phyloP scores from a whole-genome alignment of 2,113 vertebrate species.

The Cacatua alba region DNA sequence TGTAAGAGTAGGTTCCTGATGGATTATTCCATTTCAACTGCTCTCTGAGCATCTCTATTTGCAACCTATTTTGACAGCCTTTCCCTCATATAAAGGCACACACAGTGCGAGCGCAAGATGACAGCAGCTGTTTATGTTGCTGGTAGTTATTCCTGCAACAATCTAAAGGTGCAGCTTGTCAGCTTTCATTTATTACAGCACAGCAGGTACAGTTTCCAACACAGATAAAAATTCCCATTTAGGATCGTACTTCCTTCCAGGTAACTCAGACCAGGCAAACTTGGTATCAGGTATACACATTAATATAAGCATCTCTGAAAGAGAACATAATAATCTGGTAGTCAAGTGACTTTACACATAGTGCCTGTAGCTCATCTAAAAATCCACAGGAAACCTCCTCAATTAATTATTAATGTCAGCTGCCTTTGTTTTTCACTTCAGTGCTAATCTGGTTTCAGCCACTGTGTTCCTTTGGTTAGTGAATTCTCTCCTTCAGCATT shows the following conservation, averaged over 20 bases:
- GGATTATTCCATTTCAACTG: neutral
- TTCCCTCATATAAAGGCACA: neutral
- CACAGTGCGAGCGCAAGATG: neutral
- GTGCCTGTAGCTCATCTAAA: constrained; percentile 63
- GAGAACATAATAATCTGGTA: constrained; percentile 27
- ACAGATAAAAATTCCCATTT: neutral
- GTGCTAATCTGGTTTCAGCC: constrained; percentile 65
- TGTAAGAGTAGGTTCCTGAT: neutral
- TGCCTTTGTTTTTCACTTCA: constrained; percentile 76
- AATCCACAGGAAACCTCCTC: constrained; percentile 61
- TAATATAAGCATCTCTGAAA: constrained; percentile 13
- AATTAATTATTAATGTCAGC: constrained; percentile 83
- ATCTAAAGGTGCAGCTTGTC: neutral
- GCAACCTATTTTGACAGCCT: neutral
- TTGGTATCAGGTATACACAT: neutral
- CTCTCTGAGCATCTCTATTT: neutral
- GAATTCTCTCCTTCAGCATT: constrained; percentile 65
- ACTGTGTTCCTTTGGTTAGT: constrained; percentile 24
- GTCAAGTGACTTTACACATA: constrained; percentile 54
- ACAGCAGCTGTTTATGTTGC: neutral
- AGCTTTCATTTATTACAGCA: constrained; percentile 13
- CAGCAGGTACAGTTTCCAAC: neutral
- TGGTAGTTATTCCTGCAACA: neutral
- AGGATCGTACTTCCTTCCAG: constrained; percentile 13
- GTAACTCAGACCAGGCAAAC: neutral